These are phyloP conservation scores for Gastrophryne carolinensis DNA, from an alignment of 2,797 vertebrate species.

Conservation along the genomic window DNA sequence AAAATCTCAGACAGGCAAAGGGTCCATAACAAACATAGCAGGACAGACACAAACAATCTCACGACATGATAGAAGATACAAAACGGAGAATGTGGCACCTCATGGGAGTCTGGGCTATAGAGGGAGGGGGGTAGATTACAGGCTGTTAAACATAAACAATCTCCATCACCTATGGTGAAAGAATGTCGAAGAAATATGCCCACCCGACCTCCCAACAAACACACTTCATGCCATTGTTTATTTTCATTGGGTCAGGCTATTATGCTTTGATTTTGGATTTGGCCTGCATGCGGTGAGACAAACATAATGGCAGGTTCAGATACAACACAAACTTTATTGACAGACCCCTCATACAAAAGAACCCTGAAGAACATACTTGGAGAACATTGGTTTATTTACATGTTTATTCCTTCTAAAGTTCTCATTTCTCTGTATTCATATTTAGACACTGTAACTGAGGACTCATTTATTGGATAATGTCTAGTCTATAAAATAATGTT, in stretches of 20 bases:
- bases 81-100: not conserved
- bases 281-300: not conserved
- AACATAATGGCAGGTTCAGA: not conserved
- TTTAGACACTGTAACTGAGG: too few species aligned
- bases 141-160: conserved; percentile 16
- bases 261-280: conserved; percentile 19
- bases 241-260: conserved; percentile 13
- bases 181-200: conserved; percentile 27
- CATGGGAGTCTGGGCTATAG: not conserved
- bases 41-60: conserved; percentile 22
- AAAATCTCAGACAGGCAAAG: not conserved
- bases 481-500: too few species aligned
- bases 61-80: not conserved
- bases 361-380: too few species aligned
- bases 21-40: conserved; percentile 9
- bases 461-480: too few species aligned
- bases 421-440: too few species aligned
- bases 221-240: conserved; percentile 13
- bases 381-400: too few species aligned
- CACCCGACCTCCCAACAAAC: not conserved
- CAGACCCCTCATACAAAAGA: too few species aligned
- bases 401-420: too few species aligned
- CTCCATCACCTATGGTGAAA: conserved; percentile 22
- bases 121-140: conserved; percentile 38
- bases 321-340: too few species aligned